A percentile compares a stretch with the other conserved stretches of the same genome.
These are phyloP conservation scores for Hybos culiciformis DNA, from an alignment of 2,888 invertebrate genomes.

Conservation along the genomic window DNA sequence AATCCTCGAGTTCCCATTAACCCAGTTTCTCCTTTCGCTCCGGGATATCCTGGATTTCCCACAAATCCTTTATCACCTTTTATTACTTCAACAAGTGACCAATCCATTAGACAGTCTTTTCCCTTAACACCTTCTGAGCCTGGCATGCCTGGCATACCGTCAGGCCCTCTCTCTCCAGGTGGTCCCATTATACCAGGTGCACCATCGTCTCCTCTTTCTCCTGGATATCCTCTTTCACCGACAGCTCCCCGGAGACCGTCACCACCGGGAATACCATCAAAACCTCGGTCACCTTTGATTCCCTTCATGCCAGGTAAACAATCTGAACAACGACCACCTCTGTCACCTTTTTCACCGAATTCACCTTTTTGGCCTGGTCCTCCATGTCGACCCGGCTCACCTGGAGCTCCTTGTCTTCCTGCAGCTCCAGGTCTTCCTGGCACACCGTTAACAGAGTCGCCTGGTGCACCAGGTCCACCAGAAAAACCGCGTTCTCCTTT, in stretches of 20 bases:
- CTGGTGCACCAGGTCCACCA: constrained; percentile 62
- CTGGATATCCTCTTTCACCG: constrained; percentile 54
- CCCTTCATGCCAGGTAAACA: constrained; percentile 65
- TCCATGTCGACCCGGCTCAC: constrained; percentile 55
- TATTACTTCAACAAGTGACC: constrained; percentile 38
- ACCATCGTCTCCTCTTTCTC: constrained; percentile 58
- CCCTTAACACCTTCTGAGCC: constrained; percentile 57
- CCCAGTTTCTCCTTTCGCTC: constrained; percentile 39
- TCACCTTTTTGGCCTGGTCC: constrained; percentile 45
- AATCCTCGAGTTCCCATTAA: constrained; percentile 39
- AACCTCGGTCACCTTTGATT: constrained; percentile 60
- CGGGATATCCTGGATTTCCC: constrained; percentile 48
- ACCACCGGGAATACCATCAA: constrained; percentile 51
- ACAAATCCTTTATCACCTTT: constrained; percentile 54
- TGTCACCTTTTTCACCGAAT: constrained; percentile 62
- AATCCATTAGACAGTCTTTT: constrained; percentile 42
- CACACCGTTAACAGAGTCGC: constrained; percentile 65
- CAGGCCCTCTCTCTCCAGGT: constrained; percentile 29
- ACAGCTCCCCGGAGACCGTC: constrained; percentile 57
- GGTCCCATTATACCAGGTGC: constrained; percentile 41
- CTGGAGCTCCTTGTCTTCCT: constrained; percentile 57
- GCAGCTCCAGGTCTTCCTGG: constrained; percentile 58
- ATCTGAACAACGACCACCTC: constrained; percentile 64
- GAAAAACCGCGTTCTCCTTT: constrained; percentile 69
- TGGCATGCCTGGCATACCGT: constrained; percentile 42